Conservation (phyloP, 1,140 invertebrate genomes). For the Drosophila grimshawi region DNA sequence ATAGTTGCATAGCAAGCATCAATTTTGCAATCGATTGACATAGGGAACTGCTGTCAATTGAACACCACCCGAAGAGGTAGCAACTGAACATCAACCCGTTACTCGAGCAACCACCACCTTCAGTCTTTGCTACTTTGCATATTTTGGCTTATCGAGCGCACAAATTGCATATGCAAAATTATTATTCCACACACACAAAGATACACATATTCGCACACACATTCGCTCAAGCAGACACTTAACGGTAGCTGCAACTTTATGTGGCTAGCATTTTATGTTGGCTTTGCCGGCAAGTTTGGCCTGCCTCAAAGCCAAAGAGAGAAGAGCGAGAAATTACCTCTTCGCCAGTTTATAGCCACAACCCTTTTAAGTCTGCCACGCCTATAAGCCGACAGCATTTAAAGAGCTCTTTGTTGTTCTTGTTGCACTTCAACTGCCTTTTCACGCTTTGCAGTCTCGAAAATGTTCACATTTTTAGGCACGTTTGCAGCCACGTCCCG, state of each 20-base stretch:
- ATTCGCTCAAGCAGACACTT: neutral
- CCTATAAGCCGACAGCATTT: conserved; percentile 44
- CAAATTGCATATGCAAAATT: conserved; percentile 70
- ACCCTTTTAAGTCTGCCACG: conserved; percentile 45
- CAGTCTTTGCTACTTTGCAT: conserved; percentile 65
- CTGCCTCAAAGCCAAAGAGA: conserved; percentile 37
- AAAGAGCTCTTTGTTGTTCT: conserved; percentile 26
- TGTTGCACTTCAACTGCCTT: conserved; percentile 61
- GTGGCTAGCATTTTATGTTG: conserved; percentile 65
- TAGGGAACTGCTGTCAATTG: conserved; percentile 22
- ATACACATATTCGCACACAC: conserved; percentile 9
- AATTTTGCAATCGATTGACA: conserved; percentile 6
- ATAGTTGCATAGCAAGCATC: neutral
- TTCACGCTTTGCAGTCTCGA: conserved; percentile 71
- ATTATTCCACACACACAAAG: conserved; percentile 44
- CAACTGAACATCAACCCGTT: neutral
- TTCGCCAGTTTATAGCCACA: conserved; percentile 49
- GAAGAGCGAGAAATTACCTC: conserved; percentile 72
- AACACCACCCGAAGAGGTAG: neutral
- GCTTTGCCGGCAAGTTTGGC: conserved; percentile 19
- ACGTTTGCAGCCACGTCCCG: conserved; percentile 56
- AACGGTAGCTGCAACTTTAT: conserved; percentile 24
- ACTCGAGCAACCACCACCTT: neutral
- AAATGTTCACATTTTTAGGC: conserved; percentile 76
- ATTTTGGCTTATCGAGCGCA: conserved; percentile 58